phyloP scores from a whole-genome alignment of 2,888 invertebrate genomes.

The Mesorhabditis belari region DNA sequence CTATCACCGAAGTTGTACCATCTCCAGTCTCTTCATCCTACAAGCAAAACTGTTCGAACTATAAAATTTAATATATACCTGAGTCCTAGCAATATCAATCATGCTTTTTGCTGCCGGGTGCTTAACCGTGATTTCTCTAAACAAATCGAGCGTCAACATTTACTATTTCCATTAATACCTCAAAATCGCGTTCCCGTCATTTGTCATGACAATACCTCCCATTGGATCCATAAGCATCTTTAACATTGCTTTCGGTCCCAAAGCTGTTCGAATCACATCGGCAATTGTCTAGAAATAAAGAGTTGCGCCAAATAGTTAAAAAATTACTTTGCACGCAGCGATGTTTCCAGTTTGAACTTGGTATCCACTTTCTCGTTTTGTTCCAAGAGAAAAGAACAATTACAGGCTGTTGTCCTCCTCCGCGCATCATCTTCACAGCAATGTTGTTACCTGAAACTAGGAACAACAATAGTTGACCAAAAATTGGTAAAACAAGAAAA shows the following conservation, averaged over 20 bases:
- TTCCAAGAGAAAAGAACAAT: slow-evolving; percentile 68
- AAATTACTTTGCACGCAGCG: slow-evolving; percentile 82
- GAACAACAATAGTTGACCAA: too few relatives aligned
- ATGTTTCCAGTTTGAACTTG: slow-evolving; percentile 98
- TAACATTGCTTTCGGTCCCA: slow-evolving; percentile 97
- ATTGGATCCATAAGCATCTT: slow-evolving; percentile 99
- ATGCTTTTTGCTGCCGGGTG: slow-evolving; percentile 98
- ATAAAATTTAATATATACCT: slow-evolving; percentile 54
- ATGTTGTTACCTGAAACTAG: slow-evolving; percentile 17
- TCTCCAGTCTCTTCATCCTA: slow-evolving; percentile 97
- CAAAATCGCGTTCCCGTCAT: slow-evolving; percentile 97
- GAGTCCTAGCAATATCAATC: slow-evolving; percentile 98
- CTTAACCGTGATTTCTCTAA: slow-evolving; percentile 60
- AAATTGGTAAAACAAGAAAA: too few relatives aligned
- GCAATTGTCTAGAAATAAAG: slow-evolving; percentile 74
- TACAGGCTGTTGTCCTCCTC: slow-evolving; percentile 40
- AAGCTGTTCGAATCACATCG: slow-evolving; percentile 96
- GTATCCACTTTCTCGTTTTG: slow-evolving; percentile 88
- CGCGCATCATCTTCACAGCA: slow-evolving; percentile 43
- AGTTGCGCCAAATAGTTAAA: slow-evolving; percentile 43
- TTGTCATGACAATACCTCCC: slow-evolving; percentile 99
- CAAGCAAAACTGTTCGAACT: slow-evolving; percentile 54
- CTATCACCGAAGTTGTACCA: slow-evolving; percentile 97
- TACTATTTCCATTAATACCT: slow-evolving; percentile 9
- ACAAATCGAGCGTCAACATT: slow-evolving; percentile 60